Evolutionary conservation across 2,888 invertebrate species (phyloP), one percentile per base, ranked within the genome.

Genomic region (Tenthredo mesomela): DNA sequence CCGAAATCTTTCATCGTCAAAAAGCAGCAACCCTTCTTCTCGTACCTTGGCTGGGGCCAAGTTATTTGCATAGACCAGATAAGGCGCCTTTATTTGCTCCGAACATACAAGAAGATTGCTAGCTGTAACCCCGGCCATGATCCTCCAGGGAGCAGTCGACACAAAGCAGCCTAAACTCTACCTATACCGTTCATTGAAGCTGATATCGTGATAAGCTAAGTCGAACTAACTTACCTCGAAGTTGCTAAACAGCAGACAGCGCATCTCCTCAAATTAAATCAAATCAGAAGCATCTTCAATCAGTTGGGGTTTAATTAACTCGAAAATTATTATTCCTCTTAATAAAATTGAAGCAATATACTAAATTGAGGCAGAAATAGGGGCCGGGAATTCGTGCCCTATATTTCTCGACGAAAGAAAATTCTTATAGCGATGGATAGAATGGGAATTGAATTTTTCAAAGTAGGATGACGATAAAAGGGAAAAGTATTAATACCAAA

Each of bases 161-260:
- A 43, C 84, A 29, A 54, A 85, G 84, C 82, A 67, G 70, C 84
- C 70, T 70, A 80, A 85, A 78, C 54, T 70, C 70, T 18, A 80
- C 80, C 80, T 80, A 80, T 61, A 80, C 50, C 50, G 77, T 77
- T 54, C 77, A 47, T 50, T 77, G 40, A 54, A 82, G 82, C 84
- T 82, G 84, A 85, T 80, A 85, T 85, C 84, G 54, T 29, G 78
- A 85, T 85, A 54, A 80, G 78, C 58, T 58, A 77, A 58, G 75
- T 84, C 73, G 75, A 84, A 84, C 67, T 40, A 58, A 37, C 58
- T 61, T 61, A 7, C 4, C 21, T 12, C 61, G 25, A 54, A 58
- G 40, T 82, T 82, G 29, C 25, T 33, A 70, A 82, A 43, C 50
- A 40, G 40, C 47, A 58, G 18, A 33, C 29, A 12, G 65, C 80